Percentiles rank a stretch among this genome's conserved stretches.
Evolutionary conservation across 2,888 invertebrate genomes (phyloP).

Genomic region (Chironomus tentans): DNA sequence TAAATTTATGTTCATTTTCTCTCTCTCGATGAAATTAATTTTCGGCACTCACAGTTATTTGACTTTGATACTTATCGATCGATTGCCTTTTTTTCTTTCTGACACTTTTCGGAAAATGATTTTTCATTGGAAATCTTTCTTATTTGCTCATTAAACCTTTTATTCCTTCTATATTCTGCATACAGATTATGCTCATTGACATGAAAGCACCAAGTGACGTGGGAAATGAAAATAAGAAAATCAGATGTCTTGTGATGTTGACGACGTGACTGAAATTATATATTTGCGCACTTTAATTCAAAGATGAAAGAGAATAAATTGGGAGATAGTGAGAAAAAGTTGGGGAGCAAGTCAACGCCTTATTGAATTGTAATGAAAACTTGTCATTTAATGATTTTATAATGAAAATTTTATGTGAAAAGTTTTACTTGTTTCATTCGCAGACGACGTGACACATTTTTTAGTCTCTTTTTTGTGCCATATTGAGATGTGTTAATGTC

Average conservation of each 20-base stretch:
- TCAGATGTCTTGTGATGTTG: not conserved
- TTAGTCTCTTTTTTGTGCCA: no score
- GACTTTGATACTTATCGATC: not conserved
- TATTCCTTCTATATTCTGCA: not conserved
- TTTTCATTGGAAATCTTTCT: not conserved
- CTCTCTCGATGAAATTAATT: no score
- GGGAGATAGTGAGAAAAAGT: no score
- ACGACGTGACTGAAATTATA: slow-evolving; percentile 23
- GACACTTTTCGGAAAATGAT: not conserved
- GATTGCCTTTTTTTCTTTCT: not conserved
- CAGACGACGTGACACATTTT: not conserved
- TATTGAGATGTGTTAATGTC: no score
- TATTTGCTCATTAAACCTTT: not conserved
- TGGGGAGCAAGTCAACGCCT: not conserved
- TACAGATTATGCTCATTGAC: not conserved
- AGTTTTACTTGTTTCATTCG: not conserved
- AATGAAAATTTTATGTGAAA: slow-evolving; percentile 26
- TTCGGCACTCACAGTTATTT: not conserved
- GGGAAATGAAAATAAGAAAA: not conserved
- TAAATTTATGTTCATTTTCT: no score
- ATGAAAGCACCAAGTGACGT: not conserved
- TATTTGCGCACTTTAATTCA: not conserved
- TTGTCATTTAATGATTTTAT: slow-evolving; percentile 12
- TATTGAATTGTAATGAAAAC: slow-evolving; percentile 21
- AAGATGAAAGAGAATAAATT: not conserved